These are phyloP conservation scores for Thermophis baileyi DNA, from an alignment of 2,113 vertebrate genomes.

Conservation along the genomic window DNA sequence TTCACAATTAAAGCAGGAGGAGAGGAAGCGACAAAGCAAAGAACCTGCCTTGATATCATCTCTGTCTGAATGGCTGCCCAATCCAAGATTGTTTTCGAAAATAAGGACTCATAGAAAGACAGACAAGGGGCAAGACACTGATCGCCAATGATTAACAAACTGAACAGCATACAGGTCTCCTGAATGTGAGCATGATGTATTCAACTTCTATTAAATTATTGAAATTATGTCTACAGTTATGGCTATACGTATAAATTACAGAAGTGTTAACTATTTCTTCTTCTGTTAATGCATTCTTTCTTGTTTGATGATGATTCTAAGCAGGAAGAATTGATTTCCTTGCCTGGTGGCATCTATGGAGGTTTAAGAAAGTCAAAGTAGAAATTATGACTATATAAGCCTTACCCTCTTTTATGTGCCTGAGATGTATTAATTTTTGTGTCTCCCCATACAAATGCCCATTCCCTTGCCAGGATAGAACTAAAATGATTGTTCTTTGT, in stretches of 20 bases:
- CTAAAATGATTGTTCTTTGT: background rate
- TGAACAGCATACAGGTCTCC: background rate
- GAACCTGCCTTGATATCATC: background rate
- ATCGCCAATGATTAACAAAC: background rate
- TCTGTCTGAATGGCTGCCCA: background rate
- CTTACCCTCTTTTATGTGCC: background rate
- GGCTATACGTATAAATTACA: background rate
- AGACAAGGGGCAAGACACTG: background rate
- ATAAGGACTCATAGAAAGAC: background rate
- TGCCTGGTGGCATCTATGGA: background rate
- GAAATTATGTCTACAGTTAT: background rate
- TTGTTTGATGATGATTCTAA: background rate
- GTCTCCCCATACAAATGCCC: background rate
- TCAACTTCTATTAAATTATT: background rate
- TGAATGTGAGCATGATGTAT: background rate
- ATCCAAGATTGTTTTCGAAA: background rate
- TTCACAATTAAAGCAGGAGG: background rate
- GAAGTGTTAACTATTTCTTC: background rate
- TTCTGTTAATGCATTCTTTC: background rate
- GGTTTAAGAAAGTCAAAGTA: background rate
- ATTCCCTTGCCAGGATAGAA: background rate
- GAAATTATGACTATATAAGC: background rate
- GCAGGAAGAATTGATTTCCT: background rate
- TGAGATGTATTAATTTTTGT: background rate
- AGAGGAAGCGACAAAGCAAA: background rate